Base-by-base conservation (phyloP, 2,113 vertebrate species). In the Cheilinus undulatus region DNA sequence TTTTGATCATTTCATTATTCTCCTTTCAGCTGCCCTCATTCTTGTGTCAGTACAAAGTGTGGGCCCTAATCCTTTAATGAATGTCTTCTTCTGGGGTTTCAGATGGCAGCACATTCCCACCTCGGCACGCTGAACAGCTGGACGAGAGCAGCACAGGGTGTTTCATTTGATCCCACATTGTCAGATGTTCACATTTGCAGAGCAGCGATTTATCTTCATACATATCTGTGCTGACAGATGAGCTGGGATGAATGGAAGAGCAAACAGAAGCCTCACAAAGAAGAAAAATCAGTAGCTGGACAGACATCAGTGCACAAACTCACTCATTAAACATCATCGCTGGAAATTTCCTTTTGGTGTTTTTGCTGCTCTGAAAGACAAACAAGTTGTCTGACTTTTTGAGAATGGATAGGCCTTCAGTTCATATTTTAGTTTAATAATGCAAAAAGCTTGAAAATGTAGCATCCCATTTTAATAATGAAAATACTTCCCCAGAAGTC, bases 41-140 rank as follows among this genome's bases (percentile, higher is more conserved):
- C 80, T 76, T 85, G 80, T 74, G 83, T 90, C 85, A 85, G 84
- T 77, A 87, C 88, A 90, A 89, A 88, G 86, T 90, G 82, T 84
- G 85, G 60, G 83, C 40, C 34, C 57, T 88, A 88, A 89, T 90
- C 88, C 85, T 80, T 77, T 68, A 80, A 85, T 88, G 81, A 89
- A 86, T 87, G 78, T 85, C 81, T 80, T 86, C 84, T 78, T 58
- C 68, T 58, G 58, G 56, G 56, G 78, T 82, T 85, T 86, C 77
- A 69, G 78, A 82, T 82, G 84, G 84, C 71, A 70, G 66, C 72
- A 69, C 90, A 90, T 91, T 88, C 86, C 86, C 73, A 48, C 65
- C 67, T 20, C 46, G 14, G 83, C 51, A 77, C 52, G 50, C 32
- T 52, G 80, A 85, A 77, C 86, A 91, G 76, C 88, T 86, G 83